A percentile compares a stretch with the other conserved stretches of the same genome.
Conservation (phyloP, 2,113 vertebrate species). For the Aptenodytes forsteri region DNA sequence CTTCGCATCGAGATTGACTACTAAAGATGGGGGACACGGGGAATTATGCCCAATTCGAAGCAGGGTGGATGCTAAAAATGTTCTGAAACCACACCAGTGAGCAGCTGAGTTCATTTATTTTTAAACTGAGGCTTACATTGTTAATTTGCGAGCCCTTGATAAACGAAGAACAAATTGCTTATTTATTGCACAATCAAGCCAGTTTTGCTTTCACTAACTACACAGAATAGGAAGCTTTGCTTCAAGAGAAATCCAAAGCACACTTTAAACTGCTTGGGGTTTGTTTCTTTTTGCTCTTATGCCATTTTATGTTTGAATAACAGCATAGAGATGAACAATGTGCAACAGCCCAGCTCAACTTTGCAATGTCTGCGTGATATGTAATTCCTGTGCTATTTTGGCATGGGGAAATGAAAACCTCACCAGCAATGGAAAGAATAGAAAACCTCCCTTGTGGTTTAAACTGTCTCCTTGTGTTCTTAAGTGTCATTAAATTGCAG, state of each 20-base stretch:
- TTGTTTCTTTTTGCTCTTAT: slow-evolving; percentile 36
- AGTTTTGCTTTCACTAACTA: neutral
- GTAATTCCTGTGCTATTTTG: slow-evolving; percentile 42
- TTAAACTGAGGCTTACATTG: neutral
- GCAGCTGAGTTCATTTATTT: slow-evolving; percentile 11
- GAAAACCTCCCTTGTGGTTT: slow-evolving; percentile 46
- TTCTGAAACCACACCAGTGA: neutral
- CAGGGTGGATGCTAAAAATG: neutral
- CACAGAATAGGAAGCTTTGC: neutral
- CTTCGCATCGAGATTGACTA: neutral
- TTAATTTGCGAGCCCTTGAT: slow-evolving; percentile 17
- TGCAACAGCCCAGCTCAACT: neutral
- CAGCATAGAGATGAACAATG: neutral
- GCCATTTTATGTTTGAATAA: slow-evolving; percentile 45
- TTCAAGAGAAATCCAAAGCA: neutral
- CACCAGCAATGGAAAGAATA: slow-evolving; percentile 42
- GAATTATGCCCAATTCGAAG: rapidly evolving
- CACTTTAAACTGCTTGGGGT: neutral
- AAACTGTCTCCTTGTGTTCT: slow-evolving; percentile 47
- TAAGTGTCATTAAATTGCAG: slow-evolving; percentile 54
- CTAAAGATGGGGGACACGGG: neutral
- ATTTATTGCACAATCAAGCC: neutral
- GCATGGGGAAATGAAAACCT: slow-evolving; percentile 25
- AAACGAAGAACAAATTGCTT: slow-evolving; percentile 12
- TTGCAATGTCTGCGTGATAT: neutral